Conservation (phyloP, 2,113 vertebrate genomes). For the Anoplopoma fimbria region DNA sequence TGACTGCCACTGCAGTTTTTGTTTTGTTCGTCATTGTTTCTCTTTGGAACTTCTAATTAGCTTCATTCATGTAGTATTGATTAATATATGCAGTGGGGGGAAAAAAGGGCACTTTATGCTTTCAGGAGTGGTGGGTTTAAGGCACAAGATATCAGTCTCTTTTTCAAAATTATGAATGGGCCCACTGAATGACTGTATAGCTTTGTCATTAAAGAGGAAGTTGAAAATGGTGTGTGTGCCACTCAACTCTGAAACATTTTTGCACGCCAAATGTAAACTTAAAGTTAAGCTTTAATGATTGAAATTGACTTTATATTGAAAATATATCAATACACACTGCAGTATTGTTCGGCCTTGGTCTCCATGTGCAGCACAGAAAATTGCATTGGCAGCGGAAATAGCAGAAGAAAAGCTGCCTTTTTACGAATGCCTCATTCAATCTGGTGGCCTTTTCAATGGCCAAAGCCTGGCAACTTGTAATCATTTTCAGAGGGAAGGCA, state of each 20-base stretch:
- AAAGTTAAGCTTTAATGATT: conserved; percentile 26
- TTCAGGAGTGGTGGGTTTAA: background rate
- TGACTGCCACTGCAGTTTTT: conserved; percentile 48
- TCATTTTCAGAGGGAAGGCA: conserved; percentile 65
- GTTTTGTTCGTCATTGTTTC: conserved; percentile 43
- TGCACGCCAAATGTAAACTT: conserved; percentile 9
- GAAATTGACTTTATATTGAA: conserved; percentile 32
- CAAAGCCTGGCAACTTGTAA: conserved; percentile 70
- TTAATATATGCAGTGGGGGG: background rate
- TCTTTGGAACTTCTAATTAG: conserved; percentile 21
- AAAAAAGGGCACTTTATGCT: background rate
- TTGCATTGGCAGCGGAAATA: conserved; percentile 61
- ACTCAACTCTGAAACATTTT: background rate
- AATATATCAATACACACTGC: conserved; percentile 29
- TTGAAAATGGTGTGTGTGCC: background rate
- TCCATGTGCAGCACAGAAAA: conserved; percentile 42
- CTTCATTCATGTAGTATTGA: background rate
- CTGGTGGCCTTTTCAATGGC: conserved; percentile 77
- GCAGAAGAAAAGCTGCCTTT: conserved; percentile 61
- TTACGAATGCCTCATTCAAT: conserved; percentile 69
- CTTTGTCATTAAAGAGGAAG: conserved; percentile 1
- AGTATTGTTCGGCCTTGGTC: conserved; percentile 14
- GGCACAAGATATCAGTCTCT: background rate
- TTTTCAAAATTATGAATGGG: background rate
- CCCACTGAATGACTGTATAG: background rate